These are phyloP conservation scores for Ceratitis capitata DNA, from an alignment of 1,140 invertebrate species.

Conservation along the genomic window DNA sequence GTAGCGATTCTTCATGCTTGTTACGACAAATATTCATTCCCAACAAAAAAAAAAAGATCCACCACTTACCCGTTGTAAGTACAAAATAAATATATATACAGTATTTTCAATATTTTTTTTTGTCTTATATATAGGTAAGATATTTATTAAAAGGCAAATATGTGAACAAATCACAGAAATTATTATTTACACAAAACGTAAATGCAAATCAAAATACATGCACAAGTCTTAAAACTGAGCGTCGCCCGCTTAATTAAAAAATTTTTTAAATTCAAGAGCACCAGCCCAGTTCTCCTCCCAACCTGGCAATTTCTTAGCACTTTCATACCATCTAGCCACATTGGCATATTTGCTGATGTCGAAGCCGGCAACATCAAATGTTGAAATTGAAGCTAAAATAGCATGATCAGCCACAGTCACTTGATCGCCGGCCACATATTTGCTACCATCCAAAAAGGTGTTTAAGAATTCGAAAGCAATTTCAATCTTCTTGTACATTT, in stretches of 20 bases:
- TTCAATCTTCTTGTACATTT: conserved; percentile 73
- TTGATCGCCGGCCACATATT: conserved; percentile 74
- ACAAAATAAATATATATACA: no score
- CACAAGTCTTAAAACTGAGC: neutral
- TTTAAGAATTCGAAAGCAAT: conserved; percentile 74
- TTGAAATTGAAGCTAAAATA: conserved; percentile 72
- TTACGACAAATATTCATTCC: no score
- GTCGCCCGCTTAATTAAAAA: neutral
- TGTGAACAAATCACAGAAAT: neutral
- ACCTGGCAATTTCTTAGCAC: conserved; percentile 74
- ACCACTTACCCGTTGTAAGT: no score
- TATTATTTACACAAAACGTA: neutral
- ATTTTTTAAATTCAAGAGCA: conserved; percentile 68
- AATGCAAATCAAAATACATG: neutral
- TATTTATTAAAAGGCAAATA: neutral
- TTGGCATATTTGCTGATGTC: conserved; percentile 76
- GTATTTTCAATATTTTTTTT: neutral
- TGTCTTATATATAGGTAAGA: no score
- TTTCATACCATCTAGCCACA: conserved; percentile 76
- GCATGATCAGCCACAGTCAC: conserved; percentile 80
- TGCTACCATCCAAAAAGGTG: conserved; percentile 72
- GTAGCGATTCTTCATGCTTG: no score
- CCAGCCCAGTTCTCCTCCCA: conserved; percentile 78
- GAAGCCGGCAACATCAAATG: conserved; percentile 73
- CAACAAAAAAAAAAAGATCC: no score